phyloP scores from a whole-genome alignment of 2,888 invertebrate species.

The Leucoma salicis region DNA sequence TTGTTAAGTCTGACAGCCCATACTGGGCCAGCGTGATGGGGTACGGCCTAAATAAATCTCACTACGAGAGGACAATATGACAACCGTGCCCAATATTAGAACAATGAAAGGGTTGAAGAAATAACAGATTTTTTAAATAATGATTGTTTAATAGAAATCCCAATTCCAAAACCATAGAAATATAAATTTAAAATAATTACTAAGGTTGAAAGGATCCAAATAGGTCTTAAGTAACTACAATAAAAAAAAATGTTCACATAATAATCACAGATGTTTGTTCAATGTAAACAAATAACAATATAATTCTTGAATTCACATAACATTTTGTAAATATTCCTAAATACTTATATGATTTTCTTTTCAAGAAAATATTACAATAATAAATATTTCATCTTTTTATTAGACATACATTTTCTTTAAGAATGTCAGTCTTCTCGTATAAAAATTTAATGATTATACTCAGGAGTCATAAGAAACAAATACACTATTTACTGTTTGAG shows the following conservation, averaged over 20 bases:
- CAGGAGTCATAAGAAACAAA: too few species aligned
- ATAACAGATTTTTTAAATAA: constrained; percentile 15
- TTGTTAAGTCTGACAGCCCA: too few species aligned
- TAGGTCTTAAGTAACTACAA: constrained; percentile 15
- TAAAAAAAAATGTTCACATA: constrained; percentile 19
- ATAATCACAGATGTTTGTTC: constrained; percentile 30
- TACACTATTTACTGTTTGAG: too few species aligned
- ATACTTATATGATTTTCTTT: neutral
- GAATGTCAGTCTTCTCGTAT: neutral
- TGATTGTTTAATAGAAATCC: constrained; percentile 28
- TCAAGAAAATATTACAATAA: neutral
- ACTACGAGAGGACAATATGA: too few species aligned
- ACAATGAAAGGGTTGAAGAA: neutral
- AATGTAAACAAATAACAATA: neutral
- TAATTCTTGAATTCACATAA: neutral
- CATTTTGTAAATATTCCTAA: neutral
- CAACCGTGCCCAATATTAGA: too few species aligned
- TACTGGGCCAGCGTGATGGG: too few species aligned
- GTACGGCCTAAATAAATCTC: too few species aligned
- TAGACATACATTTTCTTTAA: too few species aligned
- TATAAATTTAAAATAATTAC: constrained; percentile 21
- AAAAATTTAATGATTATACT: too few species aligned
- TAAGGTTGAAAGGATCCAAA: constrained; percentile 16
- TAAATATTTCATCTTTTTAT: neutral
- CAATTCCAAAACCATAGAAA: constrained; percentile 30